Evolutionary conservation across 1,140 invertebrate genomes (phyloP).

Genomic region (Chrysomallon squamiferum): DNA sequence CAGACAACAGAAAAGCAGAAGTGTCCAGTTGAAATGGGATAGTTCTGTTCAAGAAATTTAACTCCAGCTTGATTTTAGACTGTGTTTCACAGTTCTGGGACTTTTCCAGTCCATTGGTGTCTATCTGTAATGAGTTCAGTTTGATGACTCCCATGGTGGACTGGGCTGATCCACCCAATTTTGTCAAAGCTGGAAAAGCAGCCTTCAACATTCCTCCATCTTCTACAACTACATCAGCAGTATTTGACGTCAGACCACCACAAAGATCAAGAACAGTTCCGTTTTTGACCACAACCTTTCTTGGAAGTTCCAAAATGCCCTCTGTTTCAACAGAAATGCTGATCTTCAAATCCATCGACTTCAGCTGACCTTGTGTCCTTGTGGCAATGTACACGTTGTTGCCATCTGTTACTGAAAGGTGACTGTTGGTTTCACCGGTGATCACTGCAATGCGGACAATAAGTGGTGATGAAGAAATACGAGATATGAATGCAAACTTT

Average conservation of each 20-base stretch:
- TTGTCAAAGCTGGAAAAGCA: constrained; percentile 25
- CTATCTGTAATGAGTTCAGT: constrained; percentile 25
- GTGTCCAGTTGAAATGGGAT: too few species aligned
- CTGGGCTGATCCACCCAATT: neutral
- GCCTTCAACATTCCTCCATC: constrained; percentile 25
- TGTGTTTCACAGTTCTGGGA: constrained; percentile 23
- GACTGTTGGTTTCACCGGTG: neutral
- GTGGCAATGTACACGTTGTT: constrained; percentile 2
- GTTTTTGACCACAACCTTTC: constrained; percentile 31
- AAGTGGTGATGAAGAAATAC: neutral
- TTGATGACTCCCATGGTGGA: constrained; percentile 13
- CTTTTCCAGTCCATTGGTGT: constrained; percentile 25
- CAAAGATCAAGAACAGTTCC: constrained; percentile 32
- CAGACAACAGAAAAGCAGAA: too few species aligned
- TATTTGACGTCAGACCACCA: constrained; percentile 31
- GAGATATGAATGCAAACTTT: neutral
- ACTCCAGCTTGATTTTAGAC: constrained; percentile 16
- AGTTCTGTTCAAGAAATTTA: constrained; percentile 28
- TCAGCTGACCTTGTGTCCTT: neutral
- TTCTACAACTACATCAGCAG: constrained; percentile 24
- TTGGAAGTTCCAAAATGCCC: constrained; percentile 38
- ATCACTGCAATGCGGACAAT: constrained; percentile 9
- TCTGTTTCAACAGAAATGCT: constrained; percentile 26
- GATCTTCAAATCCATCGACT: constrained; percentile 3
- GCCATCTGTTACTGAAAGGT: constrained; percentile 1